Conservation (phyloP, 2,113 vertebrate genomes). For the Poeciliopsis turrubarensis region DNA sequence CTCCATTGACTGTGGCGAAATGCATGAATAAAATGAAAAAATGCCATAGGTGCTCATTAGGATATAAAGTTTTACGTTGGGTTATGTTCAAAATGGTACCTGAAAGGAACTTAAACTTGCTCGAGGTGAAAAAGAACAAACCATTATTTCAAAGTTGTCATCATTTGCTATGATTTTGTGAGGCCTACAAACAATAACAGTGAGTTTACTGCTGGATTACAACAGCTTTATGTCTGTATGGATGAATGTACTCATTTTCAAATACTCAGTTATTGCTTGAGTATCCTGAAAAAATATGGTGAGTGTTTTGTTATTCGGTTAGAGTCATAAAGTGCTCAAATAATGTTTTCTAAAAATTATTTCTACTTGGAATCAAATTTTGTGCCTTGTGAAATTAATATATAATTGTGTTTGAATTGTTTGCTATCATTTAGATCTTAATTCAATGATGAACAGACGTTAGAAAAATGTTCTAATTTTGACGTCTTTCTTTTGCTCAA, state of each 20-base stretch:
- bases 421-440: too few relatives aligned
- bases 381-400: too few relatives aligned
- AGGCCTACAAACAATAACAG: neutral
- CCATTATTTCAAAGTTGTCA: neutral
- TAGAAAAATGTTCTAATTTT: neutral
- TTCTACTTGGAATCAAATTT: too few relatives aligned
- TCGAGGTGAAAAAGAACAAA: neutral
- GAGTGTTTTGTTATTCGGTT: neutral
- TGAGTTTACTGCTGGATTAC: neutral
- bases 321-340: neutral
- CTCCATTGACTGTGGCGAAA: neutral
- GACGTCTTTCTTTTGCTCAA: conserved; percentile 1
- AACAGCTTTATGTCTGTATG: neutral
- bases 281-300: neutral
- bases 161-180: neutral
- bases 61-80: neutral
- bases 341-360: neutral
- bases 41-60: neutral
- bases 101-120: neutral
- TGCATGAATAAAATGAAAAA: neutral
- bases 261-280: neutral
- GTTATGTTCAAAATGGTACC: neutral
- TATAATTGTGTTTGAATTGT: too few relatives aligned
- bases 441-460: too few relatives aligned
- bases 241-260: neutral